Evolutionary conservation across 1,140 invertebrate genomes (phyloP), one percentile per base, ranked within the genome.

Genomic region (Cryptotermes secundus): DNA sequence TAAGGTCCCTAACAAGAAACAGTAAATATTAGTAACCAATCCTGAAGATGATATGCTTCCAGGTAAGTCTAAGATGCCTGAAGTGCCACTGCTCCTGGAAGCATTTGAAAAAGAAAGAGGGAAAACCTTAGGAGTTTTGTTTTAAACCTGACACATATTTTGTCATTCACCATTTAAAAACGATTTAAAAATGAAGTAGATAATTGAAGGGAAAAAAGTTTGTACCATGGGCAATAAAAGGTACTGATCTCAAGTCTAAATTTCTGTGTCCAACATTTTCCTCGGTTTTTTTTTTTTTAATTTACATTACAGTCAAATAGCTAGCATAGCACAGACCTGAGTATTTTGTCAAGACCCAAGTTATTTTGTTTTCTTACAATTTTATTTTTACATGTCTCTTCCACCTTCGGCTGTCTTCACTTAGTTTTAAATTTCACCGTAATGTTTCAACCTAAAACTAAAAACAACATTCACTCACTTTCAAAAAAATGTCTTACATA

Each of bases 321-420:
- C n/a, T 72, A 72, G 26, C 59, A 72, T 72, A 72, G 59, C 59
- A 72, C 31, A 72, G 59, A 72, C 59, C 59, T 72, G 59, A 72
- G 59, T 72, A 72, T 72, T 72, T 72, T 72, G 59, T 72, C 59
- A 72, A 72, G 59, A 72, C 59, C 59, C 59, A 72, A 72, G 59
- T 72, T 72, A 72, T 59, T 59, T 59, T 72, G 59, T 72, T 72
- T 72, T 72, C 59, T 31, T 72, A 72, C n/a, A 72, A 72, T 72
- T 72, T 72, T n/a, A n/a, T n/a, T n/a, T n/a, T 72, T 72, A 72
- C 59, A 72, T 31, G n/a, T 72, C 59, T 72, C 59, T 72, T 72
- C 59, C 59, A 72, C 59, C 59, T 72, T 72, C 59, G 59, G 26
- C 26, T 72, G 26, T 72, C 26, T 72, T 72, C 14, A 10, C 59